Evolutionary conservation across 2,888 invertebrate species (phyloP).

Genomic region (Pterobdella sp.): DNA sequence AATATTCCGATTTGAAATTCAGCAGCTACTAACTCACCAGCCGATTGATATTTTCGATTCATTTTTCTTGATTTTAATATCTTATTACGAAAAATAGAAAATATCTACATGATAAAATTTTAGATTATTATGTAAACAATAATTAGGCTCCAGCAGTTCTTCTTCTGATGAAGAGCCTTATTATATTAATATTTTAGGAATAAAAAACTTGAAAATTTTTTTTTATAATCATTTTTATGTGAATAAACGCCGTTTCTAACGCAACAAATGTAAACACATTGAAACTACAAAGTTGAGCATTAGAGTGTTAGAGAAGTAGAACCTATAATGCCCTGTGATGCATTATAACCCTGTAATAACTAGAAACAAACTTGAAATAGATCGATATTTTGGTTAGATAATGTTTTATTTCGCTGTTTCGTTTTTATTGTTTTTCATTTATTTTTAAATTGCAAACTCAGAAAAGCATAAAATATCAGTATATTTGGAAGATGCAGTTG

Average conservation of each 20-base stretch:
- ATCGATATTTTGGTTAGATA: too few species aligned
- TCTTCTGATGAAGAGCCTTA: neutral
- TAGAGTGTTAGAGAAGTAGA: too few species aligned
- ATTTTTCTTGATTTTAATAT: neutral
- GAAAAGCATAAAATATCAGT: neutral
- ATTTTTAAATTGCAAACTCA: neutral
- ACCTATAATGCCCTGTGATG: too few species aligned
- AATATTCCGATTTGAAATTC: neutral
- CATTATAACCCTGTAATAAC: too few species aligned
- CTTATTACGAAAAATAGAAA: neutral
- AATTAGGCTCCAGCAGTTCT: neutral
- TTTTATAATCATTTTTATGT: too few species aligned
- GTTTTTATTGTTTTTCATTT: too few species aligned
- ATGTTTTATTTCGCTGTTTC: too few species aligned
- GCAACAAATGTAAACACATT: too few species aligned
- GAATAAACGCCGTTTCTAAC: too few species aligned
- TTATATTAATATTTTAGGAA: neutral
- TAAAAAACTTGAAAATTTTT: too few species aligned
- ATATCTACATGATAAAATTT: neutral
- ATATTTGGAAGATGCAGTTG: constrained; percentile 6
- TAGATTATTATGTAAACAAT: neutral
- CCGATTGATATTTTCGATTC: constrained; percentile 14
- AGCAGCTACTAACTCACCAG: neutral
- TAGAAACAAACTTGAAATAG: too few species aligned
- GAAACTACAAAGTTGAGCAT: too few species aligned